A percentile compares a stretch with the other conserved stretches of the same genome.
phyloP scores from a whole-genome alignment of 2,888 invertebrate species.

The Nomada ruficornis region DNA sequence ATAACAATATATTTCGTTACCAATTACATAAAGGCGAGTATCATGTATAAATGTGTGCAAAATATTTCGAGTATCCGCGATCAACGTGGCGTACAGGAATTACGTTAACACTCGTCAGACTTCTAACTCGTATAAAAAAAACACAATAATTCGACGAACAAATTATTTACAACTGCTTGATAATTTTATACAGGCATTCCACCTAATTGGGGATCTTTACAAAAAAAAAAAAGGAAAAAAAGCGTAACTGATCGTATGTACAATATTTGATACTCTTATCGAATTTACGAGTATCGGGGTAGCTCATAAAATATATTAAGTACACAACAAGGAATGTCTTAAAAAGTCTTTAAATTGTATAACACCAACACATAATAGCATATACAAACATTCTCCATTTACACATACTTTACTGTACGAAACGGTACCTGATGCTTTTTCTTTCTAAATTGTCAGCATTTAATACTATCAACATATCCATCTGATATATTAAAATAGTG shows the following conservation, averaged over 20 bases:
- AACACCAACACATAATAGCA: slow-evolving; percentile 28
- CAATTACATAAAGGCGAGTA: slow-evolving; percentile 57
- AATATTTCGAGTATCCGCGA: slow-evolving; percentile 52
- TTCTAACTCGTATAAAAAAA: slow-evolving; percentile 47
- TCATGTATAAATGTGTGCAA: slow-evolving; percentile 57
- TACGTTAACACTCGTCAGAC: slow-evolving; percentile 42
- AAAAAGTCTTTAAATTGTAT: slow-evolving; percentile 41
- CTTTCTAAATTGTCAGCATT: slow-evolving; percentile 19
- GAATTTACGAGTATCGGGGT: slow-evolving; percentile 28
- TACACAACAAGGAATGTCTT: slow-evolving; percentile 77
- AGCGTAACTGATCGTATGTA: slow-evolving; percentile 52
- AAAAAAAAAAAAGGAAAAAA: slow-evolving; percentile 35
- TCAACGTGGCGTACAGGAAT: slow-evolving; percentile 59
- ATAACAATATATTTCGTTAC: slow-evolving; percentile 66
- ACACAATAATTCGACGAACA: slow-evolving; percentile 42
- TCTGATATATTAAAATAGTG: slow-evolving; percentile 5
- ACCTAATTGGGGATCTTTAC: slow-evolving; percentile 43
- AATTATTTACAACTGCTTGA: slow-evolving; percentile 60
- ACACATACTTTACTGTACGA: slow-evolving; percentile 17
- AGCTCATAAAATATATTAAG: slow-evolving; percentile 78
- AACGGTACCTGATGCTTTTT: background rate
- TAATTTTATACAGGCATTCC: slow-evolving; percentile 40
- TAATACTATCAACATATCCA: background rate
- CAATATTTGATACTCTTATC: slow-evolving; percentile 32
- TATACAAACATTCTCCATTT: slow-evolving; percentile 6